A percentile compares a stretch with the other conserved stretches of the same genome.
These are phyloP conservation scores for Lepidothrix coronata DNA, from an alignment of 2,113 vertebrate genomes.

Conservation along the genomic window DNA sequence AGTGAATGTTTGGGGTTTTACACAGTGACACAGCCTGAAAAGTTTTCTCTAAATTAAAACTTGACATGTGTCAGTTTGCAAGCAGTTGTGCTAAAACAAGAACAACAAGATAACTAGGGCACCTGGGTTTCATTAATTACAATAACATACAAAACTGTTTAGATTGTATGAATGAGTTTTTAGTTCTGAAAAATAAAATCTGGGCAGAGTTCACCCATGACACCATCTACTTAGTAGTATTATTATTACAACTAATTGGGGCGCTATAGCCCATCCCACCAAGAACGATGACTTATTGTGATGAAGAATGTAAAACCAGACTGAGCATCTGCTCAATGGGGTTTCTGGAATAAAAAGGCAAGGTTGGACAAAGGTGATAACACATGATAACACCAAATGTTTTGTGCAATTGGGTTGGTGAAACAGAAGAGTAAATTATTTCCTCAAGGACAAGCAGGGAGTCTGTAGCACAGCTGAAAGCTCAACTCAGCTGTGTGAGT, in stretches of 20 bases:
- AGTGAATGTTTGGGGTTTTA: neutral
- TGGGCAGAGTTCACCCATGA: neutral
- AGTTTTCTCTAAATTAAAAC: slow-evolving; percentile 52
- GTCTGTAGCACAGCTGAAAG: neutral
- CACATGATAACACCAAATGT: neutral
- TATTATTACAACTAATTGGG: neutral
- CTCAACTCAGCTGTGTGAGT: neutral
- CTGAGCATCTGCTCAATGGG: neutral
- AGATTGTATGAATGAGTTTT: neutral
- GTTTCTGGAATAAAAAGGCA: neutral
- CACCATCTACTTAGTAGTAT: neutral
- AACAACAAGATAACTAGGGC: slow-evolving; percentile 18
- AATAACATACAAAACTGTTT: slow-evolving; percentile 20
- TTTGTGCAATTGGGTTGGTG: neutral
- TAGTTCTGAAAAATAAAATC: neutral
- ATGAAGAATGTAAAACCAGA: neutral
- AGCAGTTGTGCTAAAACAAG: slow-evolving; percentile 6
- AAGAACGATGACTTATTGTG: neutral
- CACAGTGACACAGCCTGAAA: slow-evolving; percentile 25
- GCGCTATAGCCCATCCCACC: neutral
- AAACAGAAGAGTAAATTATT: neutral
- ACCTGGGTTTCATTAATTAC: slow-evolving; percentile 41
- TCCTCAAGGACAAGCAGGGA: neutral
- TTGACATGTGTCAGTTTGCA: slow-evolving; percentile 24
- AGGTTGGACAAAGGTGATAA: neutral